phyloP scores from a whole-genome alignment of 2,888 invertebrate genomes.

The Rhimphoctona megacephalus region DNA sequence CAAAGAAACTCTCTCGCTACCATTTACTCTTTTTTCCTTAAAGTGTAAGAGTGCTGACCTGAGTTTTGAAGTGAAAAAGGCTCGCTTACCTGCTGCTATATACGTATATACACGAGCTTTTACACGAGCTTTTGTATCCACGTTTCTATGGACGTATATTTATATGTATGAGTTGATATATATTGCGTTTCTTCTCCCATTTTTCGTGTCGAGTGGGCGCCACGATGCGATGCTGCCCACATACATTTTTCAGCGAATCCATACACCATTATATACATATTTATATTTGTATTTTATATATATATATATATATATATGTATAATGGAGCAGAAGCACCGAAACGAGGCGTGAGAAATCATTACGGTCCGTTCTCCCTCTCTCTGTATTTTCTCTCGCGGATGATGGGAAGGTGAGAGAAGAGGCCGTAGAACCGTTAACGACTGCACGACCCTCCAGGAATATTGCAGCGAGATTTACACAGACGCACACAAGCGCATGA shows the following conservation, averaged over 20 bases:
- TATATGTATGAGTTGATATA: conserved; percentile 23
- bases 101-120: not conserved
- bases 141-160: not conserved
- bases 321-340: conserved; percentile 65
- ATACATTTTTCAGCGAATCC: conserved; percentile 67
- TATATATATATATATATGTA: conserved; percentile 10
- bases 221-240: conserved; percentile 60
- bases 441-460: conserved; percentile 65
- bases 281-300: conserved; percentile 1
- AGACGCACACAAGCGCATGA: conserved; percentile 11
- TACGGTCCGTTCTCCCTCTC: conserved; percentile 56
- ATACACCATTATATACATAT: conserved; percentile 1
- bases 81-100: conserved; percentile 5
- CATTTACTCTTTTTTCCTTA: conserved; percentile 57
- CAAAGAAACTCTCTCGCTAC: conserved; percentile 51
- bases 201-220: conserved; percentile 66
- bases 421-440: conserved; percentile 69
- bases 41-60: conserved; percentile 53
- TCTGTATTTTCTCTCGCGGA: conserved; percentile 47
- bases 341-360: conserved; percentile 77
- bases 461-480: conserved; percentile 54
- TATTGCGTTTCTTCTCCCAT: conserved; percentile 39
- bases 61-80: conserved; percentile 17
- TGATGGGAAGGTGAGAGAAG: conserved; percentile 70
- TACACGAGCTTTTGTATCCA: not conserved